Base-by-base conservation (phyloP, 2,888 invertebrate genomes). In the Drosophila colorata region DNA sequence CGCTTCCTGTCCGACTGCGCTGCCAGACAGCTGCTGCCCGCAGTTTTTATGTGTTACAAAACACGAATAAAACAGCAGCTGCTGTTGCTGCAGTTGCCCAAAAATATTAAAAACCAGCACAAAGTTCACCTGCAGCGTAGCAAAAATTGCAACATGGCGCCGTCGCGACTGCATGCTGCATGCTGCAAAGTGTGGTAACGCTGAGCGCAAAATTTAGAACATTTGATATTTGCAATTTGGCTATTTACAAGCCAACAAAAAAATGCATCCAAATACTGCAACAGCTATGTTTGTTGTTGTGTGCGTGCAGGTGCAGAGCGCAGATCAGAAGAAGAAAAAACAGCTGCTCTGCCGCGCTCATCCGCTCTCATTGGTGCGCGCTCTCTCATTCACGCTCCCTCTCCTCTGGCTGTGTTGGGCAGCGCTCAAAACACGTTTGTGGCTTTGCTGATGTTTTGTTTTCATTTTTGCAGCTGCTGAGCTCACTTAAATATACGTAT, bases 391-490 rank as follows among this genome's bases (percentile, higher is more conserved):
- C 4, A 4, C 25, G 16, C 37, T 40, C 51, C 18, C 38, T 58
- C 43, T 65, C 41, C 41, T 51, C 35, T 40, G 25, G 41, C 35
- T 35, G 49, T 46, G 51, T 58, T 64, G 57, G 33, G 31, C 46
- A 7, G 40, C 35, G 48, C 41, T 47, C 43, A 49, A 77, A 84
- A 88, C 83, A 63, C 35, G 88, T 84, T 82, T 69, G 65, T 80
- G 64, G 58, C 69, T 83, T 70, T 78, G 70, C 51, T 57, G 68
- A 67, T 82, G 81, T 82, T 82, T 87, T 87, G 87, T 87, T 82
- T 87, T 82, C 78, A 40, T 80, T 75, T 78, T 80, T 87, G 87
- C 82, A 84, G 82, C 87, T 87, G 87, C 87, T 67, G 57, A 7
- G 49, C 53, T 51, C 48, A 41, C 40, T 46, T 59, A 53, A 18